phyloP scores from a whole-genome alignment of 2,797 vertebrate species.

The Argya squamiceps region DNA sequence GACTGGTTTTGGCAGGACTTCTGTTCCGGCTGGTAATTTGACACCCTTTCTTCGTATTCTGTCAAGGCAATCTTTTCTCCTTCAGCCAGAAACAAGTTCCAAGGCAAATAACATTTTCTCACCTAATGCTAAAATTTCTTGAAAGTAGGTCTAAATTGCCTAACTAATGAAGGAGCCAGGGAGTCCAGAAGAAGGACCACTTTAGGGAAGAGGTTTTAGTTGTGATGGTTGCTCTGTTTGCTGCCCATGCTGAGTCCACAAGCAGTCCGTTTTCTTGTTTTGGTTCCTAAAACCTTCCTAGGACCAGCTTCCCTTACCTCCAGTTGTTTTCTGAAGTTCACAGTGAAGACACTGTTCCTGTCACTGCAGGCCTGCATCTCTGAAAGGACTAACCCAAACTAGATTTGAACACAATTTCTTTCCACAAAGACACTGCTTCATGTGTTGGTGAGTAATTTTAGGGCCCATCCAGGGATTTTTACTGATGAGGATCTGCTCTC shows the following conservation, averaged over 20 bases:
- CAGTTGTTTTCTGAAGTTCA: background rate
- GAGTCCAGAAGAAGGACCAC: background rate
- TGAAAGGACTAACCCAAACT: background rate
- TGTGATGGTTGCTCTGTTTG: background rate
- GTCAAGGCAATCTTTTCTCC: background rate
- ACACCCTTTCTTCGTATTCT: background rate
- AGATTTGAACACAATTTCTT: background rate
- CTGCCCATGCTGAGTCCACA: background rate
- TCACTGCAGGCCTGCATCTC: background rate
- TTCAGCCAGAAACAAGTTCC: background rate
- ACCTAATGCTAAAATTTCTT: background rate
- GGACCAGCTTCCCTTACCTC: background rate
- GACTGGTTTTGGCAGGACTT: background rate
- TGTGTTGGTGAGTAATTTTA: background rate
- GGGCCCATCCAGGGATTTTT: background rate
- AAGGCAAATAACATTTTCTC: background rate
- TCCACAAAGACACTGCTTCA: background rate
- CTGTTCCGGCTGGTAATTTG: background rate
- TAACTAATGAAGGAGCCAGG: background rate
- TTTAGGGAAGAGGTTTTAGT: background rate
- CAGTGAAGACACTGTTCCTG: background rate
- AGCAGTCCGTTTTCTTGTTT: background rate
- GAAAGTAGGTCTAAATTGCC: background rate
- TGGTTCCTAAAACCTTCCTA: background rate
- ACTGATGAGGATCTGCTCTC: background rate